Conservation (phyloP, 1,140 invertebrate species). For the Polyergus mexicanus region DNA sequence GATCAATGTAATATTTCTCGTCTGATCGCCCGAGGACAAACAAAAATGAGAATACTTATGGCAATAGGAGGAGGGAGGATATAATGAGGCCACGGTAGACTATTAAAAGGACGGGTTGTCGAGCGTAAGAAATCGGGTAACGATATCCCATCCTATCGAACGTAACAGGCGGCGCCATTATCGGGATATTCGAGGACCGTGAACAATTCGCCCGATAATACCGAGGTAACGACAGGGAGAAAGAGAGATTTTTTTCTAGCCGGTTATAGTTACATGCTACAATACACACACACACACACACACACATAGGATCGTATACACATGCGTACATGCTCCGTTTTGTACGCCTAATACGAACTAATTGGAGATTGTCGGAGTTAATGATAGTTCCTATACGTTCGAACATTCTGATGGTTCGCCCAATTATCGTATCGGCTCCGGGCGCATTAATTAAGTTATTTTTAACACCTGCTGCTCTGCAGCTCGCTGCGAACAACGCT, state of each 20-base stretch:
- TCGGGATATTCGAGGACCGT: constrained; percentile 81
- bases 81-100: constrained; percentile 49
- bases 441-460: constrained; percentile 83
- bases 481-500: background rate
- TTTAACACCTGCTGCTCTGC: constrained; percentile 73
- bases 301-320: too few relatives aligned
- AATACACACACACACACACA: too few relatives aligned
- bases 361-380: constrained; percentile 76
- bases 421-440: constrained; percentile 75
- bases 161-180: constrained; percentile 80
- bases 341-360: constrained; percentile 77
- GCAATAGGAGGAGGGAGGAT: background rate
- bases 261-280: background rate
- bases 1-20: background rate
- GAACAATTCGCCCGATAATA: constrained; percentile 79
- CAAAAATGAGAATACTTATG: constrained; percentile 31
- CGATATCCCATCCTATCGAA: constrained; percentile 64
- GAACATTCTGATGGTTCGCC: constrained; percentile 63
- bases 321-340: background rate
- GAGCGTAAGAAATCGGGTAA: constrained; percentile 60
- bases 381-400: constrained; percentile 71
- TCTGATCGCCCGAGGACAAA: constrained; percentile 8
- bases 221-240: constrained; percentile 72
- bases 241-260: constrained; percentile 51
- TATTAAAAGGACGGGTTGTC: constrained; percentile 38